Base-by-base conservation (phyloP, 2,797 vertebrate genomes). In the Neoniphon sammara region DNA sequence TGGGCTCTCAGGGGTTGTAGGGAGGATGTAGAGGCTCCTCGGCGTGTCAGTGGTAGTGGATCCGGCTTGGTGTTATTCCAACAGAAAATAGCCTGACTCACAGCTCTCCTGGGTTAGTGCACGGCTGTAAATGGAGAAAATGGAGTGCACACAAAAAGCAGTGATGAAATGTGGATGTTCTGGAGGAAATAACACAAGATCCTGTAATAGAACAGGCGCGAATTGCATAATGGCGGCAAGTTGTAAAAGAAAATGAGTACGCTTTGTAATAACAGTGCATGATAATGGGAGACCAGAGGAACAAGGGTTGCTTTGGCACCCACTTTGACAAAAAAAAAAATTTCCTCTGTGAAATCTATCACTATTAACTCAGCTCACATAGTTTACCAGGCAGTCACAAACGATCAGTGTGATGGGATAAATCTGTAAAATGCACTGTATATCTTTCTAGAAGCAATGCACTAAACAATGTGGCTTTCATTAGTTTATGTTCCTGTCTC, bases 81-180 rank as follows among this genome's bases (percentile, higher is more conserved):
- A 77, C 23, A 77, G 72, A 84, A 87, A 85, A 71, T 52, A 68
- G 67, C 69, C n/a, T 14, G 63, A 59, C 70, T 65, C 72, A 64
- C 50, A 3, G 58, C 78, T 80, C 76, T 85, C 81, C 67, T 17
- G 71, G 50, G 77, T 73, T 79, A 62, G 72, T 70, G 15, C 53
- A 31, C 20, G 73, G 77, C 68, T 69, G 72, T 67, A 83, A 83
- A 73, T 65, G 55, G 70, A 79, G 78, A 83, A 83, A 86, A 76
- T 73, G 69, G 65, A 77, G 60, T 56, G 30, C 50, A 11, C 49
- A 88, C 62, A 83, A 81, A 86, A 79, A 61, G 58, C 64, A 61
- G 61, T 75, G 80, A 88, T 80, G 81, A 91, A 86, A 89, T 77
- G 77, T 27, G 70, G 59, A 66, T 49, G 78, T 87, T 86, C 66